phyloP scores from a whole-genome alignment of 1,140 invertebrate species.

The Drosophila navojoa region DNA sequence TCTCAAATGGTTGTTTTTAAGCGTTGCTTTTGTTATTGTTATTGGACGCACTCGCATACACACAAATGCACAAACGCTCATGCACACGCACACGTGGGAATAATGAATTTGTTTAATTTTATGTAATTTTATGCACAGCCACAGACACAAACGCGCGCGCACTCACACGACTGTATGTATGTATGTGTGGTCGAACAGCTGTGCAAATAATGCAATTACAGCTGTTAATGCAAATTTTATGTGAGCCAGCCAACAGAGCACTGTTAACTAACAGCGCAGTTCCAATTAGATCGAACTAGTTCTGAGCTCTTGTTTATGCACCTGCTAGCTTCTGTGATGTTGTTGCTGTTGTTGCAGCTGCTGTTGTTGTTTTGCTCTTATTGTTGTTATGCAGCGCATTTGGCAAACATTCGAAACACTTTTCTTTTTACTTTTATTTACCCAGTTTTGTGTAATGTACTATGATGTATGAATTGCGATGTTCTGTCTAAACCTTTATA shows the following conservation, averaged over 20 bases:
- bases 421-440: background rate
- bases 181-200: constrained; percentile 33
- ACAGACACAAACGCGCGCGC: constrained; percentile 1
- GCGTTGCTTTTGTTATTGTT: constrained; percentile 11
- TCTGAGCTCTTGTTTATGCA: constrained; percentile 32
- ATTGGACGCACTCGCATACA: background rate
- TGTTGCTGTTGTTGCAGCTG: constrained; percentile 6
- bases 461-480: constrained; percentile 2
- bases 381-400: constrained; percentile 38
- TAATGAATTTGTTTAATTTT: constrained; percentile 15
- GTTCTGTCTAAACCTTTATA: constrained; percentile 9
- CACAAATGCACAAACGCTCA: background rate
- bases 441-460: background rate
- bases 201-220: constrained; percentile 50
- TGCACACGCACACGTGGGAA: background rate
- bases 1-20: background rate
- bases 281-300: constrained; percentile 41
- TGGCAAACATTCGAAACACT: constrained; percentile 14
- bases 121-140: constrained; percentile 37
- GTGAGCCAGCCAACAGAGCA: background rate
- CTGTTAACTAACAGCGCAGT: constrained; percentile 36
- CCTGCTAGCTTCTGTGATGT: constrained; percentile 31
- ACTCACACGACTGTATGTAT: background rate
- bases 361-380: constrained; percentile 8
- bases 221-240: constrained; percentile 45